These are phyloP conservation scores for Sebastes schlegelii DNA, from an alignment of 2,113 vertebrate species.

Conservation along the genomic window DNA sequence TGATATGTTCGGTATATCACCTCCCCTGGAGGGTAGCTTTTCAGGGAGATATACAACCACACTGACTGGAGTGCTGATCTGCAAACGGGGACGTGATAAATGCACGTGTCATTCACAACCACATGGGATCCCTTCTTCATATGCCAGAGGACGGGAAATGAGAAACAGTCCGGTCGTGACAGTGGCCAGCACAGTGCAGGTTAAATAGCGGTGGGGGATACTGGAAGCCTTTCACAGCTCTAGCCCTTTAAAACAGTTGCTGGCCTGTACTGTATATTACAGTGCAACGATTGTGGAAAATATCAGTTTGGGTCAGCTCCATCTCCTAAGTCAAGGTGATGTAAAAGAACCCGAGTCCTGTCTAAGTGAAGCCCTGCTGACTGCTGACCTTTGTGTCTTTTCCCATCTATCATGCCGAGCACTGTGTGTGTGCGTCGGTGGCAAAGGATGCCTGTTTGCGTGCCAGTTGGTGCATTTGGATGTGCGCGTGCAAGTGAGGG, in stretches of 20 bases:
- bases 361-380: conserved; percentile 78
- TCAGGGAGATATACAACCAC: conserved; percentile 69
- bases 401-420: conserved; percentile 71
- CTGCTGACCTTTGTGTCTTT: conserved; percentile 80
- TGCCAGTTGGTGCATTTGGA: conserved; percentile 55
- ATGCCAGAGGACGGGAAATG: conserved; percentile 44
- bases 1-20: conserved; percentile 46
- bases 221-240: conserved; percentile 25
- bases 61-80: conserved; percentile 75
- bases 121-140: conserved; percentile 65
- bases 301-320: conserved; percentile 70
- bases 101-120: conserved; percentile 65
- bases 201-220: conserved; percentile 30
- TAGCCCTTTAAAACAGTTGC: conserved; percentile 69
- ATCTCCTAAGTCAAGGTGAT: conserved; percentile 80
- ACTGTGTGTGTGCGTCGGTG: conserved; percentile 42
- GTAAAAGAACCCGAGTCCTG: conserved; percentile 78
- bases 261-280: conserved; percentile 64
- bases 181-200: conserved; percentile 13
- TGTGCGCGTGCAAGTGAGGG: conserved; percentile 53
- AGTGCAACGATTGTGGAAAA: conserved; percentile 53
- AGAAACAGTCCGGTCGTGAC: conserved; percentile 19
- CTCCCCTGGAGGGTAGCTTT: conserved; percentile 58
- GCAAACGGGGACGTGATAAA: conserved; percentile 74
- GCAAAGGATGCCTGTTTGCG: conserved; percentile 52